Evolutionary conservation across 1,140 invertebrate genomes (phyloP).

Genomic region (Stegodyphus dumicola): DNA sequence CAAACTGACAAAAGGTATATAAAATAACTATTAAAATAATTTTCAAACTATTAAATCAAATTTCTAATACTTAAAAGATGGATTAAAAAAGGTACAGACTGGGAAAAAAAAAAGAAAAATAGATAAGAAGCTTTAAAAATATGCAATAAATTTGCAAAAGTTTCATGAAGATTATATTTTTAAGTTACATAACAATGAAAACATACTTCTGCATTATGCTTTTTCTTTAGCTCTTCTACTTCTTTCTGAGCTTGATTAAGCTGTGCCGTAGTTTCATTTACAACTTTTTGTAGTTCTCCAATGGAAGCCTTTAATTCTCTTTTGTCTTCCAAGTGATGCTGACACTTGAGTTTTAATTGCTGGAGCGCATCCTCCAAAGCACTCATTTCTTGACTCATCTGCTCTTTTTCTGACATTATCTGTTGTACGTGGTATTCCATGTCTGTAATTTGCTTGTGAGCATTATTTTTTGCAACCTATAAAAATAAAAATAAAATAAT

Average conservation of each 20-base stretch:
- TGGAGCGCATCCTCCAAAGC: slow-evolving; percentile 71
- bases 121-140: neutral
- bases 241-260: slow-evolving; percentile 73
- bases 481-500: neutral
- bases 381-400: slow-evolving; percentile 78
- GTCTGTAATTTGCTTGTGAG: slow-evolving; percentile 82
- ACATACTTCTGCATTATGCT: slow-evolving; percentile 67
- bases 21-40: neutral
- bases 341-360: slow-evolving; percentile 68
- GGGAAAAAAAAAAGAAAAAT: neutral
- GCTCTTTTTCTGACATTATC: slow-evolving; percentile 77
- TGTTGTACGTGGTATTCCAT: slow-evolving; percentile 82
- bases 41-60: neutral
- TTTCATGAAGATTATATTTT: neutral
- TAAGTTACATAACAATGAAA: neutral
- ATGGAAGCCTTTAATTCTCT: slow-evolving; percentile 76
- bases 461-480: slow-evolving; percentile 80
- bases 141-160: neutral
- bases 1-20: neutral
- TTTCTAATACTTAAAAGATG: neutral
- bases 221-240: slow-evolving; percentile 73
- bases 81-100: neutral
- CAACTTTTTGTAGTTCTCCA: slow-evolving; percentile 76
- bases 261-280: slow-evolving; percentile 73
- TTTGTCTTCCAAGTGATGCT: slow-evolving; percentile 82